Evolutionary conservation across 2,797 vertebrate species (phyloP).

Genomic region (Setipinna tenuifilis): DNA sequence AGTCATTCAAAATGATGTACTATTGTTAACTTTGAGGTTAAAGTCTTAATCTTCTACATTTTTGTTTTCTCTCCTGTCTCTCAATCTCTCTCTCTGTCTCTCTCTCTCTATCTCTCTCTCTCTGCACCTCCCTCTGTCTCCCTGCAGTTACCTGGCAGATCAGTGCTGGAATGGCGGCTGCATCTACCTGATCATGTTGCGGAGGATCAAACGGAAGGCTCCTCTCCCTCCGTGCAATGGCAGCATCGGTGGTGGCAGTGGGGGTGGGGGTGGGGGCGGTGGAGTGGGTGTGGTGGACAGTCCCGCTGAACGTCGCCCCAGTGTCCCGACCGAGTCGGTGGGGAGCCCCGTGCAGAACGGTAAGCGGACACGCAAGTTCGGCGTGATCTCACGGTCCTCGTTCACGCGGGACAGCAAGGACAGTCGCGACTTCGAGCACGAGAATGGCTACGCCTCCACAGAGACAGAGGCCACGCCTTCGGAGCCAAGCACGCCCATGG

Average conservation of each 20-base stretch:
- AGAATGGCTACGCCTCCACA: slow-evolving; percentile 72
- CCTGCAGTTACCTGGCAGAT: slow-evolving; percentile 90
- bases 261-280: slow-evolving; percentile 50
- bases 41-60: background rate
- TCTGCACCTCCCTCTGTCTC: slow-evolving; percentile 25
- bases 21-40: background rate
- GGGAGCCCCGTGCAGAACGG: slow-evolving; percentile 73
- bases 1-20: background rate
- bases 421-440: slow-evolving; percentile 60
- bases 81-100: background rate
- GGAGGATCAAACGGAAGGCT: slow-evolving; percentile 92
- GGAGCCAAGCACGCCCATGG: slow-evolving; percentile 52
- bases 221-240: slow-evolving; percentile 83
- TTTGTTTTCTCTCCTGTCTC: background rate
- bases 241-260: slow-evolving; percentile 62
- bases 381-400: slow-evolving; percentile 85
- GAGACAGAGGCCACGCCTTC: slow-evolving; percentile 68
- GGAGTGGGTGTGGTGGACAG: slow-evolving; percentile 27
- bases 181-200: slow-evolving; percentile 95
- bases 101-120: background rate
- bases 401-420: slow-evolving; percentile 70
- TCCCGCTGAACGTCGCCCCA: slow-evolving; percentile 64
- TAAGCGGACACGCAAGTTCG: slow-evolving; percentile 90
- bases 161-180: slow-evolving; percentile 98
- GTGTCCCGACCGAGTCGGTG: slow-evolving; percentile 62